Base-by-base conservation (phyloP, 2,888 invertebrate genomes). In the Apamea monoglypha region DNA sequence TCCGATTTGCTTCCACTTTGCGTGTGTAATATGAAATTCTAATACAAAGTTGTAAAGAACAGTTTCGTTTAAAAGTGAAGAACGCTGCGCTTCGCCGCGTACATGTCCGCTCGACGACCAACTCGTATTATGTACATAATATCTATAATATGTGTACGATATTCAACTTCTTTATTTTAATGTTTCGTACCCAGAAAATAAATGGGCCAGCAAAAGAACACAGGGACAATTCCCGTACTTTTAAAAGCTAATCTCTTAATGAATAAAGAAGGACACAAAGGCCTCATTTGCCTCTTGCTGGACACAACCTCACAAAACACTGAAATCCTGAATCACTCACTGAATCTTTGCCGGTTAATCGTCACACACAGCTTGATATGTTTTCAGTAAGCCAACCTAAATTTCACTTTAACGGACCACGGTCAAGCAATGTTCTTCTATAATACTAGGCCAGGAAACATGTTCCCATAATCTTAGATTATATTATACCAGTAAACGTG, bases 11-110 rank as follows among this genome's bases (percentile, higher is more conserved):
- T 74, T 59, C 66, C 63, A 84, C 74, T 76, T 81, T 80, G 76
- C 80, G 76, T 84, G 80, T 75, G 74, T 76, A 68, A 85, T 83
- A 85, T 85, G 47, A 80, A 88, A 83, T 80, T 83, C 78, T 83
- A 88, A 87, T 85, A 85, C 77, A 71, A 81, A 81, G 80, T 81
- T 72, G 56, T 85, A 85, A 76, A 88, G 78, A 76, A 72, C 72
- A 85, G 78, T 85, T 82, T 81, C 63, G 87, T 80, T 80, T 85
- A 75, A 83, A 88, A 85, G 83, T 83, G 71, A 81, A 83, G 81
- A 78, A 81, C 81, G 83, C 63, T 70, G 79, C 79, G 88, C 85
- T 85, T 72, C 66, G n/a, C 74, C 53, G 87, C 80, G 47, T 74
- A 36, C 78, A 64, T 67, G 64, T 73, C 76, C 63, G 72, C 68